Conservation (phyloP, 37 sponge, comb jelly and placozoan genomes). For the Bolinopsis microptera region DNA sequence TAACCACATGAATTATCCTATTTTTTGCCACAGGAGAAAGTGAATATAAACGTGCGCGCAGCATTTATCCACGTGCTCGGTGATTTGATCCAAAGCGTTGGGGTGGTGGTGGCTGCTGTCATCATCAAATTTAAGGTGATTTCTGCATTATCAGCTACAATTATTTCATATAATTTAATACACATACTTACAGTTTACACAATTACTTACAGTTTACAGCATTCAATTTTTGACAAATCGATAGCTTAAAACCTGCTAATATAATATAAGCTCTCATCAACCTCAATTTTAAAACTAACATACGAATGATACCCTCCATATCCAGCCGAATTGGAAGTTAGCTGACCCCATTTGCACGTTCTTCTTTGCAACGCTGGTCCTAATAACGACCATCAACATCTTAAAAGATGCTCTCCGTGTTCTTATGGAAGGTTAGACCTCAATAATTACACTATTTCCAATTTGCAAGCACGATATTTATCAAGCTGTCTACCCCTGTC, state of each 20-base stretch:
- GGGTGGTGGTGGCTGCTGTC: conserved; percentile 87
- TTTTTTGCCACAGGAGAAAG: background rate
- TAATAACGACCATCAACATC: conserved; percentile 85
- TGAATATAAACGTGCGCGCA: conserved; percentile 89
- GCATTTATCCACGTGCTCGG: conserved; percentile 95
- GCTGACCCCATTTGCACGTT: conserved; percentile 98
- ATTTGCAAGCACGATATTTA: too few relatives aligned
- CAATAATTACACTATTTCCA: too few relatives aligned
- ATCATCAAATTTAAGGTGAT: conserved; percentile 89
- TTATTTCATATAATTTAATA: too few relatives aligned
- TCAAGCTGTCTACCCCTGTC: too few relatives aligned
- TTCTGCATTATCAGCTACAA: too few relatives aligned
- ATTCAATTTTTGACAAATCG: too few relatives aligned
- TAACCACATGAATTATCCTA: too few relatives aligned
- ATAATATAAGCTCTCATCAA: too few relatives aligned
- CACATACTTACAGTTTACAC: too few relatives aligned
- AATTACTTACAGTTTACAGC: too few relatives aligned
- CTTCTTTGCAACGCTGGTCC: conserved; percentile 83
- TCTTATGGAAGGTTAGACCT: conserved; percentile 99
- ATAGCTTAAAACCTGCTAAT: too few relatives aligned
- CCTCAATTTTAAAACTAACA: too few relatives aligned
- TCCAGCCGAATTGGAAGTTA: conserved; percentile 88
- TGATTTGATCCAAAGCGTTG: conserved; percentile 91
- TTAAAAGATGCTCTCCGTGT: conserved; percentile 88
- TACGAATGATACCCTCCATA: background rate